phyloP scores from a whole-genome alignment of 2,888 invertebrate species.

The Synergus itoensis region DNA sequence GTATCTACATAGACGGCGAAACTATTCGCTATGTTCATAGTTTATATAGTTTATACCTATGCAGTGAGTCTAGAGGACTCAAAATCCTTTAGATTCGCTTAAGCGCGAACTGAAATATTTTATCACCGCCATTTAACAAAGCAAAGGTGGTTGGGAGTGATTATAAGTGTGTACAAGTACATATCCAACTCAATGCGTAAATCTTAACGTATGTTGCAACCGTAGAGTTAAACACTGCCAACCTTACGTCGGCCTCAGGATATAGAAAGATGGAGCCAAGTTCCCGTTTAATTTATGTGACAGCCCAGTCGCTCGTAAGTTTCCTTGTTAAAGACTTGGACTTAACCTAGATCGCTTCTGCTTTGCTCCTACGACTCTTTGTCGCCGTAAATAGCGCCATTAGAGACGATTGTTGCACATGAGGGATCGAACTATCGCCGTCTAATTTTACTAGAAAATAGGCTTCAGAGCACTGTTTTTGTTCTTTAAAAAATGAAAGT shows the following conservation, averaged over 20 bases:
- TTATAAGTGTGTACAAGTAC: conserved; percentile 61
- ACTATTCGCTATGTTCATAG: not conserved
- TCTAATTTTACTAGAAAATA: not conserved
- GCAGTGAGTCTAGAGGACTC: not conserved
- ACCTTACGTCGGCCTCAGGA: conserved; percentile 48
- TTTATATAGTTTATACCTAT: conserved; percentile 2
- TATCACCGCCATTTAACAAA: not conserved
- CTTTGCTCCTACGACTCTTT: conserved; percentile 17
- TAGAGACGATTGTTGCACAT: not conserved
- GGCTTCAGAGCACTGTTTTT: too few species aligned
- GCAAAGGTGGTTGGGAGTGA: conserved; percentile 24
- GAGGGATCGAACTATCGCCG: not conserved
- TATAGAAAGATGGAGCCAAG: conserved; percentile 62
- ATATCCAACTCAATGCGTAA: conserved; percentile 61
- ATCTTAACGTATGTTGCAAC: conserved; percentile 61
- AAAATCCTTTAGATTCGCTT: not conserved
- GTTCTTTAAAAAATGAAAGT: not conserved
- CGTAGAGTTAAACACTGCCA: conserved; percentile 55
- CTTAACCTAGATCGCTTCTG: conserved; percentile 56
- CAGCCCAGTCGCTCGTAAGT: conserved; percentile 58
- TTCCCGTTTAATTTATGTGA: conserved; percentile 68
- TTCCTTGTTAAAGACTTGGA: conserved; percentile 58
- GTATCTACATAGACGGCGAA: not conserved
- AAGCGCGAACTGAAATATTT: not conserved
- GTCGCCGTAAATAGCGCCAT: conserved; percentile 3